Percentiles rank a stretch among this genome's conserved stretches.
These are phyloP conservation scores for Anthopleura sola DNA, from an alignment of 64 coral and sea anemone species.

Conservation along the genomic window DNA sequence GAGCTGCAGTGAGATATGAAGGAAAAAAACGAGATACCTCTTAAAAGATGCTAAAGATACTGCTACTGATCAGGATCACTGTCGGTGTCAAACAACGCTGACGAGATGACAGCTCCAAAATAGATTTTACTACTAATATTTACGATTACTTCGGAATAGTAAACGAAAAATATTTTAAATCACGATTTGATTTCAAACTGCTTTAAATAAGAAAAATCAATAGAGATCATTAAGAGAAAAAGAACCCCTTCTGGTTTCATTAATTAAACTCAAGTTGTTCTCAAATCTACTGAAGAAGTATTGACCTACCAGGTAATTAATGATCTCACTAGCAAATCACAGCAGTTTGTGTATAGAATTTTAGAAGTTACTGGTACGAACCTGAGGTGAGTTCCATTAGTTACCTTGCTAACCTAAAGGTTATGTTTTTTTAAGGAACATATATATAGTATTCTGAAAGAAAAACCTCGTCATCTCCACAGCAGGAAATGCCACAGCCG, in stretches of 20 bases:
- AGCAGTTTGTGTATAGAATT: not conserved
- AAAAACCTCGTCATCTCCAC: not conserved
- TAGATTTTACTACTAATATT: not conserved
- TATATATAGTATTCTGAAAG: not conserved
- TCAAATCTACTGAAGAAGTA: not conserved
- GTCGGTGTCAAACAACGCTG: not conserved
- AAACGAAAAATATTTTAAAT: not conserved
- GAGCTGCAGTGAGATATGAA: not conserved
- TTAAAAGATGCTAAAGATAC: not conserved
- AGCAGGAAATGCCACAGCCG: constrained; percentile 26
- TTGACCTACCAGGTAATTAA: not conserved
- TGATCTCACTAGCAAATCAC: constrained; percentile 3
- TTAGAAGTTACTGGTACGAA: not conserved
- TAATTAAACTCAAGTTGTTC: not conserved
- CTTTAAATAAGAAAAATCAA: not conserved
- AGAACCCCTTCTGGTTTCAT: not conserved
- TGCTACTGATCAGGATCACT: not conserved
- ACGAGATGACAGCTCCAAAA: not conserved
- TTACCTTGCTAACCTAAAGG: not conserved
- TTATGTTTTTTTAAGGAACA: not conserved
- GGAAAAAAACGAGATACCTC: not conserved
- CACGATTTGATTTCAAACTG: not conserved
- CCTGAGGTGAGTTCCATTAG: not conserved
- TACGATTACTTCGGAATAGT: not conserved
- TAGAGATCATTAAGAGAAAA: not conserved